Evolutionary conservation across 2,113 vertebrate genomes (phyloP).

Genomic region (Pangasianodon gigas): DNA sequence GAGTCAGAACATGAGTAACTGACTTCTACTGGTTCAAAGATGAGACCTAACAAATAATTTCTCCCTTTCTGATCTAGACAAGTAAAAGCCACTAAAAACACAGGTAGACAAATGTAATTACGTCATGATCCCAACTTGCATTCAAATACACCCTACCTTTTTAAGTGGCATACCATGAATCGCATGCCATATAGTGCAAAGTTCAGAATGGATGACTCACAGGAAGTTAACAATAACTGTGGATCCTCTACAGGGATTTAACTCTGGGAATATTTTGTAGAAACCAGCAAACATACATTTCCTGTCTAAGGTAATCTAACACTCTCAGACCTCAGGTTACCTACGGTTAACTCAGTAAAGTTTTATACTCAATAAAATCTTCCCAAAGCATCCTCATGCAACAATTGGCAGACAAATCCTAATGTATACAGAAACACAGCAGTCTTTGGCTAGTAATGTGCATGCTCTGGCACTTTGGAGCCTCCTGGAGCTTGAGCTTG

Average conservation of each 20-base stretch:
- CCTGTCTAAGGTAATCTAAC: constrained; percentile 18
- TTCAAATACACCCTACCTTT: constrained; percentile 1
- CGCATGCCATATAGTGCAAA: constrained; percentile 16
- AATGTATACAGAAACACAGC: neutral
- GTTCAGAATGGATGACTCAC: constrained; percentile 29
- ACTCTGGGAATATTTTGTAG: constrained; percentile 10
- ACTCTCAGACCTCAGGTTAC: neutral
- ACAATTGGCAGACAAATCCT: neutral
- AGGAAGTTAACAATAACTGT: constrained; percentile 35
- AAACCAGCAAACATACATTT: constrained; percentile 36
- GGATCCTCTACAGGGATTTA: constrained; percentile 34
- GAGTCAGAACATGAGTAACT: neutral
- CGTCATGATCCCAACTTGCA: neutral
- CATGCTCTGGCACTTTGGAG: constrained; percentile 59
- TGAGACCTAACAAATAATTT: neutral
- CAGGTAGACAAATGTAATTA: constrained; percentile 1
- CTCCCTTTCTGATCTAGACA: neutral
- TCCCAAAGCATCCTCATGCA: neutral
- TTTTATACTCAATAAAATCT: neutral
- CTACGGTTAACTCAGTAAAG: neutral
- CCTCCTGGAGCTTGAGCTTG: constrained; percentile 53
- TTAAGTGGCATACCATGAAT: constrained; percentile 14
- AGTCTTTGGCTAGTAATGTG: constrained; percentile 60
- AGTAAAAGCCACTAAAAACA: neutral
- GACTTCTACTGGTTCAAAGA: neutral